Evolutionary conservation across 2,797 vertebrate genomes (phyloP).

Genomic region (Anguilla marmorata): DNA sequence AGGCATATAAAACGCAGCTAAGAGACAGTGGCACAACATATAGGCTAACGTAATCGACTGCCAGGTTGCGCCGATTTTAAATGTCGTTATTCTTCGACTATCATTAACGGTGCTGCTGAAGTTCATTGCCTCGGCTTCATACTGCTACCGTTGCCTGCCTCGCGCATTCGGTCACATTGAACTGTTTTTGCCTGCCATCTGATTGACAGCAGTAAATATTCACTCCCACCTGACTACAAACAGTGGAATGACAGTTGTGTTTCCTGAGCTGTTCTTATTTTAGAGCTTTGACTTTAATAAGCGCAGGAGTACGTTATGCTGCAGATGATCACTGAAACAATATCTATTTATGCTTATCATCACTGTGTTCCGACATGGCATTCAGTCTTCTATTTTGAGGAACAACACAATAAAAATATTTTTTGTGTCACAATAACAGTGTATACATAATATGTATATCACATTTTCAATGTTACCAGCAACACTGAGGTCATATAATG

Average conservation of each 20-base stretch:
- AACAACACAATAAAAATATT: not conserved
- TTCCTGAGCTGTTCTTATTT: not conserved
- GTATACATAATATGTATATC: not conserved
- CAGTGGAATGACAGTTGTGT: not conserved
- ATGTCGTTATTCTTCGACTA: not conserved
- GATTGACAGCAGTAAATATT: not conserved
- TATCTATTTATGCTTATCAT: not conserved
- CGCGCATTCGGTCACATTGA: constrained; percentile 6
- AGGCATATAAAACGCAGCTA: not conserved
- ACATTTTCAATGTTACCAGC: not conserved
- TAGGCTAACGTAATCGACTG: not conserved
- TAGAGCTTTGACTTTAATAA: not conserved
- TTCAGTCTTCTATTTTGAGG: not conserved
- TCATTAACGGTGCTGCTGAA: not conserved
- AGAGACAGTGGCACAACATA: not conserved
- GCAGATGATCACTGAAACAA: not conserved
- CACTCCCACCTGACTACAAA: not conserved
- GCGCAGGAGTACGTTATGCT: not conserved
- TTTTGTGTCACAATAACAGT: not conserved
- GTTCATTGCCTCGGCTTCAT: not conserved
- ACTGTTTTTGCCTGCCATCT: not conserved
- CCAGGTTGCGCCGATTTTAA: not conserved
- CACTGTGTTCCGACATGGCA: not conserved
- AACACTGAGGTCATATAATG: not conserved
- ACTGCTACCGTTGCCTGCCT: not conserved